Base-by-base conservation (phyloP, 2,113 vertebrate genomes). In the Sisor rabdophorus region DNA sequence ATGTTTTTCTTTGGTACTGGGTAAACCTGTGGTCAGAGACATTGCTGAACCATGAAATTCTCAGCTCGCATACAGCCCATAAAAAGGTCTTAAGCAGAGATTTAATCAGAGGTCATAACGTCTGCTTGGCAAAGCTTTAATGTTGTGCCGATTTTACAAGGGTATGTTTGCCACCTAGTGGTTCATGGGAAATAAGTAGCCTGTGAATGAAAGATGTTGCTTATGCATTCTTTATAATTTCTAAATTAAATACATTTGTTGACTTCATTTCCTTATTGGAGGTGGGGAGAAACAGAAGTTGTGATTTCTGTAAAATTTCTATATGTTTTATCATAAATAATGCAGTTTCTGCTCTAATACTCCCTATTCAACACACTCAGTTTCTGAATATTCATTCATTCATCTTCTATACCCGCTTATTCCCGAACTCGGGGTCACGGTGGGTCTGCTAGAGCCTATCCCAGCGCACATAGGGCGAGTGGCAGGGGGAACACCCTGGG, bases 151-250 rank as follows among this genome's bases (percentile, higher is more conserved):
- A 24, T 9, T 56, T 80, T 63, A 4, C 69, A 82, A 86, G 68
- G 82, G 75, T 79, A 83, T 86, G 77, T 1, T 69, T 87, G 84
- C 55, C 90, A 84, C 70, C 90, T 88, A 26, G 76, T 85, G 90
- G 81, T 11, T 7, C 53, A 75, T 32, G 12, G 58, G 20, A 13
- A 30, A 22, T 72, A 47, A 15, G n/a, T 19, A 55, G 16, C 8
- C 7, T 16, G 13, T 47, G 26, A 2, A 22, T n/a, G n/a, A n/a
- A 71, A 40, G 13, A 11, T 28, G 15, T 8, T 65, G 44, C 58
- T 44, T 44, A 8, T 44, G 40, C 32, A 56, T 17, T 26, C 50
- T 72, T 61, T 60, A 77, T 75, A 20, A 77, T 32, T 55, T 59
- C 59, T 48, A 47, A 75, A 79, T 64, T 52, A 79, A 79, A 55